phyloP scores from a whole-genome alignment of 53 echinoderm and acorn worm genomes.

The Glandiceps talaboti region DNA sequence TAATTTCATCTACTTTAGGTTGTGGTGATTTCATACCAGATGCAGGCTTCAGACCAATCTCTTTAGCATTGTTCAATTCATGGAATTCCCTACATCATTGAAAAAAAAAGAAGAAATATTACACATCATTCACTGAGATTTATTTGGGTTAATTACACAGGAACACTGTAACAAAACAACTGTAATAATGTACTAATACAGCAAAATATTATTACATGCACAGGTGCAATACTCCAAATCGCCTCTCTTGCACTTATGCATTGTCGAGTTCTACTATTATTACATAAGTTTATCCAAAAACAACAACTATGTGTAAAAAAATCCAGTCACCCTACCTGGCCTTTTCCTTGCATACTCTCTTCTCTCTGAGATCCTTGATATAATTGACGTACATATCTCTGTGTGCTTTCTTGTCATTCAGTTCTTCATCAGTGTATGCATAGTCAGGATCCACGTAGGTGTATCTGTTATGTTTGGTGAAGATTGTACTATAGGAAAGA shows the following conservation, averaged over 20 bases:
- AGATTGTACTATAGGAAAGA: constrained; percentile 54
- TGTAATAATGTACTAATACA: no score
- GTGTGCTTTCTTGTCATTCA: constrained; percentile 53
- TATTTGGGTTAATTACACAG: no score
- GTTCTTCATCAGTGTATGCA: constrained; percentile 70
- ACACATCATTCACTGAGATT: no score
- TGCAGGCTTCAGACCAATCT: constrained; percentile 85
- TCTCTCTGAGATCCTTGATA: constrained; percentile 52
- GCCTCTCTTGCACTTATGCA: no score
- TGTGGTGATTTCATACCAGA: constrained; percentile 72
- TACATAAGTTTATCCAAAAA: no score
- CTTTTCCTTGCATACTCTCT: constrained; percentile 56
- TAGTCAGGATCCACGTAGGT: constrained; percentile 96
- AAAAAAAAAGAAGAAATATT: no score
- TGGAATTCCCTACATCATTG: constrained; percentile 50
- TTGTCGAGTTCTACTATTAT: no score
- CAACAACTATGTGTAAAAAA: no score
- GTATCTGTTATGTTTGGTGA: constrained; percentile 90
- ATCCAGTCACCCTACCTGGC: constrained; percentile 75
- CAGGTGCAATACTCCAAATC: no score
- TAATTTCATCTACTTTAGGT: constrained; percentile 59
- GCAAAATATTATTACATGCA: no score
- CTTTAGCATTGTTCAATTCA: constrained; percentile 64
- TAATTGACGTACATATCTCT: constrained; percentile 69
- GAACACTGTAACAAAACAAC: no score